Conservation (phyloP, 2,888 invertebrate species). For the Watsonalla cultraria region DNA sequence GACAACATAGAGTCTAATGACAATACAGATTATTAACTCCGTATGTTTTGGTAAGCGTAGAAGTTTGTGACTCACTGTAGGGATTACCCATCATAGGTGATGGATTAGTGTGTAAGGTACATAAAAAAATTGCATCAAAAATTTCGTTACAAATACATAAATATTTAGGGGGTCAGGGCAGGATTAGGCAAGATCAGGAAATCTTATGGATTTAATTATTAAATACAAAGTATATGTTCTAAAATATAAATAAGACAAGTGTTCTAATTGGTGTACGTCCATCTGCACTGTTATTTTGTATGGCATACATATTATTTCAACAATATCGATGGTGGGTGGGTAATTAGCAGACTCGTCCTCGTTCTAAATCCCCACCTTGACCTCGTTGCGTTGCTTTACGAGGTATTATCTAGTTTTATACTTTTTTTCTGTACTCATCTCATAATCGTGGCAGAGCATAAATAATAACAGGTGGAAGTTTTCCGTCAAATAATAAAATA, state of each 20-base stretch:
- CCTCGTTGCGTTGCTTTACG: slow-evolving; percentile 65
- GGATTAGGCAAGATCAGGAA: too few species aligned
- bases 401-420: slow-evolving; percentile 55
- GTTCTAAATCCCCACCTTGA: slow-evolving; percentile 68
- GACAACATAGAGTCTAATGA: too few species aligned
- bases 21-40: too few species aligned
- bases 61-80: too few species aligned
- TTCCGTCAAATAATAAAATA: slow-evolving; percentile 33
- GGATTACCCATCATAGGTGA: too few species aligned
- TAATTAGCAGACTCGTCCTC: slow-evolving; percentile 67
- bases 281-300: slow-evolving; percentile 35
- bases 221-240: background rate
- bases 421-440: slow-evolving; percentile 50
- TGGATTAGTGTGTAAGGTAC: too few species aligned
- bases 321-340: slow-evolving; percentile 46
- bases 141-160: too few species aligned
- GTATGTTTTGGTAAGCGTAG: too few species aligned
- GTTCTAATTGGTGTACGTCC: slow-evolving; percentile 26
- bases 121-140: too few species aligned
- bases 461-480: slow-evolving; percentile 39
- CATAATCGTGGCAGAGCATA: slow-evolving; percentile 23
- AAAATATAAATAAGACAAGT: slow-evolving; percentile 4
- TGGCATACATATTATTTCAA: slow-evolving; percentile 34
- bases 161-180: too few species aligned
- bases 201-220: too few species aligned